Percentiles rank a stretch among this genome's conserved stretches.
Evolutionary conservation across 2,113 vertebrate genomes (phyloP).

Genomic region (Rhineura floridana): DNA sequence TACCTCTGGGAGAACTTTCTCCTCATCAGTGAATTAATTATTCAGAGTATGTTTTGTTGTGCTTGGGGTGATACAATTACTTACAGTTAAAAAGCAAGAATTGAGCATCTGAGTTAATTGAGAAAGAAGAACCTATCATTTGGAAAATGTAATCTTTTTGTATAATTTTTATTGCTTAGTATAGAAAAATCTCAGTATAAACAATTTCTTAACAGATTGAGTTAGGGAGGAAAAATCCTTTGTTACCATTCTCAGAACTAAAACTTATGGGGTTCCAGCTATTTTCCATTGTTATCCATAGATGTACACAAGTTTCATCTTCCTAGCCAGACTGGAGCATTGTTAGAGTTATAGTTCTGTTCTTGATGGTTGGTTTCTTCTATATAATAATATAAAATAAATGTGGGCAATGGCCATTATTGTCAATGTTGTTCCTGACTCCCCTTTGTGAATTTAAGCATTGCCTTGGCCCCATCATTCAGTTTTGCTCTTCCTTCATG

Average conservation of each 20-base stretch:
- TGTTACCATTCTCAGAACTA: background rate
- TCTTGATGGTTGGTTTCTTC: background rate
- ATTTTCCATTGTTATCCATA: background rate
- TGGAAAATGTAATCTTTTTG: background rate
- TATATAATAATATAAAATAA: background rate
- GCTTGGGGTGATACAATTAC: background rate
- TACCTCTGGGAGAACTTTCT: background rate
- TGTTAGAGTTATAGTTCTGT: background rate
- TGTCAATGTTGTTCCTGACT: background rate
- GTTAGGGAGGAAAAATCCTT: background rate
- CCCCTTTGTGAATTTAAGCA: background rate
- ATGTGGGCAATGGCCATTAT: background rate
- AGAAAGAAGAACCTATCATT: background rate
- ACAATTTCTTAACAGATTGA: background rate
- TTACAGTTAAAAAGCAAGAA: background rate
- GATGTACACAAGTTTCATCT: background rate
- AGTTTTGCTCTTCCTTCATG: background rate
- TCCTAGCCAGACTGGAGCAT: background rate
- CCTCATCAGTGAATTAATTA: background rate
- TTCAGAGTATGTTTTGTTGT: background rate
- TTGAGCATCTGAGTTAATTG: background rate
- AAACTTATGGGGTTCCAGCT: background rate
- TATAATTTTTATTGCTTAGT: background rate
- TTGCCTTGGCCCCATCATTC: background rate
- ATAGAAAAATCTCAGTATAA: background rate